Conservation (phyloP, 2,888 invertebrate genomes). For the Ectemnius continuus region DNA sequence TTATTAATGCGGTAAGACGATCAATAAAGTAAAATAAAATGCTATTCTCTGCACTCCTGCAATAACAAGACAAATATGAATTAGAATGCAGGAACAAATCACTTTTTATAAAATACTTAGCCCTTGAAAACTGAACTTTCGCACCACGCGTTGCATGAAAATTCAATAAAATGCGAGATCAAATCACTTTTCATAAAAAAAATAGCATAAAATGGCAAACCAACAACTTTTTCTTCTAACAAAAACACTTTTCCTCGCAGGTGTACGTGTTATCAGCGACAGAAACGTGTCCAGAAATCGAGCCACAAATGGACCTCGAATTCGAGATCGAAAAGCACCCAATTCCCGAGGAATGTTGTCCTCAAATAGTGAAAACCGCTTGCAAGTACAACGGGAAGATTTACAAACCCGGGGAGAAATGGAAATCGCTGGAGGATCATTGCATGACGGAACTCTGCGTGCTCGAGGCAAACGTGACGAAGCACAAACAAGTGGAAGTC, state of each 20-base stretch:
- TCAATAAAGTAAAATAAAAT: too few relatives aligned
- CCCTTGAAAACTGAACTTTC: too few relatives aligned
- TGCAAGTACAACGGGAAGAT: slow-evolving; percentile 80
- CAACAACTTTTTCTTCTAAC: too few relatives aligned
- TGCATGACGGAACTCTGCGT: slow-evolving; percentile 81
- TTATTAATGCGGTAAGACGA: too few relatives aligned
- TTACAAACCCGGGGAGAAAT: slow-evolving; percentile 78
- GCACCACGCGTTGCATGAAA: too few relatives aligned
- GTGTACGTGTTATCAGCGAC: slow-evolving; percentile 80
- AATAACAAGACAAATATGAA: too few relatives aligned
- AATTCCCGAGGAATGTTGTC: slow-evolving; percentile 81
- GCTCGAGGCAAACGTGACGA: slow-evolving; percentile 77
- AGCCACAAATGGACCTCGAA: slow-evolving; percentile 73
- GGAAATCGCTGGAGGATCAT: slow-evolving; percentile 79
- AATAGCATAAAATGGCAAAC: too few relatives aligned
- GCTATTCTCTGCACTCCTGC: too few relatives aligned
- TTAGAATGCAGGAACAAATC: too few relatives aligned
- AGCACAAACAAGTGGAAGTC: slow-evolving; percentile 75
- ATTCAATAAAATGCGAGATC: too few relatives aligned
- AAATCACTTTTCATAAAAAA: too few relatives aligned
- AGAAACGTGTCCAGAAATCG: slow-evolving; percentile 80
- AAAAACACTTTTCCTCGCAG: slow-evolving; percentile 68
- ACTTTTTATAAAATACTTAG: too few relatives aligned
- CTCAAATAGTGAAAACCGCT: slow-evolving; percentile 79
- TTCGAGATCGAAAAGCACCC: slow-evolving; percentile 79